Evolutionary conservation across 2,888 invertebrate genomes (phyloP).

Genomic region (Osmoderma eremita): DNA sequence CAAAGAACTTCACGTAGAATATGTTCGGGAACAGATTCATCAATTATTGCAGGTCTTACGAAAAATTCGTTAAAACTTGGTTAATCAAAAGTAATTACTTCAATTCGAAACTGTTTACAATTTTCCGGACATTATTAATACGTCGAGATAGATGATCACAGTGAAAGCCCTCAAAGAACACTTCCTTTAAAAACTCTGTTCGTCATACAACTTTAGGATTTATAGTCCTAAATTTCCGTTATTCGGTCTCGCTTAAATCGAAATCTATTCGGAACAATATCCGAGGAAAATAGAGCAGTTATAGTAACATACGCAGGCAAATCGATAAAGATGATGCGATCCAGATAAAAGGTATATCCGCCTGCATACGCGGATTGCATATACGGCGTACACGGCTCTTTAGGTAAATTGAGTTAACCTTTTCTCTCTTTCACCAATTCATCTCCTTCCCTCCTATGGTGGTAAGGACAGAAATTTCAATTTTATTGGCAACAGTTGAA

Average conservation of each 20-base stretch:
- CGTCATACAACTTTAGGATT: background rate
- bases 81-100: no score
- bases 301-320: background rate
- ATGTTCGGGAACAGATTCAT: no score
- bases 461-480: constrained; percentile 3
- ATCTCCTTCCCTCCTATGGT: background rate
- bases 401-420: no score
- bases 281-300: background rate
- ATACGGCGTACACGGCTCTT: no score
- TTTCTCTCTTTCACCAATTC: background rate
- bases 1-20: no score
- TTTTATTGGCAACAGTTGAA: constrained; percentile 6
- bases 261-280: background rate
- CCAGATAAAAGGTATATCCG: background rate
- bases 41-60: no score
- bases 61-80: no score
- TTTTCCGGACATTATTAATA: no score
- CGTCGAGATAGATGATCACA: no score
- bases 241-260: constrained; percentile 3
- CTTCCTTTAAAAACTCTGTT: no score
- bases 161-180: no score
- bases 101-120: no score
- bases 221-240: background rate
- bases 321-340: constrained; percentile 11
- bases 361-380: background rate